Evolutionary conservation across 2,888 invertebrate genomes (phyloP).

Genomic region (Acrobasis repandana): DNA sequence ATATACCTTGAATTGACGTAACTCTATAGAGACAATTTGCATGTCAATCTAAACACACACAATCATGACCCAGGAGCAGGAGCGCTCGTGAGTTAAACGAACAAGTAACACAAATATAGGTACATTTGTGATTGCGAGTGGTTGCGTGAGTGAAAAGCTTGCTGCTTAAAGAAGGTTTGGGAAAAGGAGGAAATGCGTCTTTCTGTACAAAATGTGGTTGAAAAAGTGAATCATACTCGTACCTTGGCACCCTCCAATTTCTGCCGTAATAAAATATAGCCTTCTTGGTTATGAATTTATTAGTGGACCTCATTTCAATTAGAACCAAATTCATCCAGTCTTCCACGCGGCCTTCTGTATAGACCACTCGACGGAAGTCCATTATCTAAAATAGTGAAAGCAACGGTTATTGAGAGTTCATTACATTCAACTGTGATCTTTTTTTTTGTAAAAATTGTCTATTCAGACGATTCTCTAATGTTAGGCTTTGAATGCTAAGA

Average conservation of each 20-base stretch:
- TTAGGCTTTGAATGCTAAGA: too few species aligned
- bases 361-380: constrained; percentile 88
- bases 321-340: constrained; percentile 96
- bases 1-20: too few species aligned
- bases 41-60: too few species aligned
- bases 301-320: constrained; percentile 91
- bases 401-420: not conserved
- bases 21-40: too few species aligned
- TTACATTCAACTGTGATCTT: not conserved
- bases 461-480: too few species aligned
- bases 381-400: constrained; percentile 73
- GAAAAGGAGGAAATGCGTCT: not conserved
- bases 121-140: too few species aligned
- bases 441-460: too few species aligned
- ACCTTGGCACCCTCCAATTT: constrained; percentile 85
- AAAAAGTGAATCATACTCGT: constrained; percentile 23
- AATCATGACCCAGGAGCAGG: too few species aligned
- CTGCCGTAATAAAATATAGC: constrained; percentile 94
- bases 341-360: constrained; percentile 92
- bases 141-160: too few species aligned
- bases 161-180: too few species aligned
- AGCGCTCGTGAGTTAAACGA: too few species aligned
- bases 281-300: constrained; percentile 92
- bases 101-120: too few species aligned
- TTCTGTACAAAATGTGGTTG: not conserved